Base-by-base conservation (phyloP, 2,888 invertebrate species). In the Drosophila kambysellisi region DNA sequence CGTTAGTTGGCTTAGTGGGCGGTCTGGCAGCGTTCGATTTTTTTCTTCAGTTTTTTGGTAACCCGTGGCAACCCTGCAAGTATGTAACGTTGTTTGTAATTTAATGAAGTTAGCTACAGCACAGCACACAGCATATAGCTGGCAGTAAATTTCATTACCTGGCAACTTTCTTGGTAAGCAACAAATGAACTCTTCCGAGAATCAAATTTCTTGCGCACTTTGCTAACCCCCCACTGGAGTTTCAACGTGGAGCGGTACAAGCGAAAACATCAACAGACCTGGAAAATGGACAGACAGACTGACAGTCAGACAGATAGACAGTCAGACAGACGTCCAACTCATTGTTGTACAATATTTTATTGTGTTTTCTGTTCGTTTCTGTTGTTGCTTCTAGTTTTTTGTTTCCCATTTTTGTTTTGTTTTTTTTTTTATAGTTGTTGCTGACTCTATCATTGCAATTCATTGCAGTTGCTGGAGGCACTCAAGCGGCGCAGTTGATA, bases 101-200 rank as follows among this genome's bases (percentile, higher is more conserved):
- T 86, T 79, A 86, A 86, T 79, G 79, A 83, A 81, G 76, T 81
- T 81, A 70, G 79, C 73, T 76, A 63, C 66, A 75, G 62, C 70
- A 76, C 64, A 61, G 51, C 30, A 50, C 17, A 48, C 8, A 20
- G 20, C 46, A 46, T 25, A 46, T 30, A 17, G 68, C 64, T 65
- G 67, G 73, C 70, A 73, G 79, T 81, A 81, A 79, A 70, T 81
- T 86, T 78, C 81, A 79, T 73, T 79, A 76, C 79, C 73, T 74
- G 73, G 76, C 80, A 83, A 75, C 76, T 79, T 81, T 81, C 73
- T 68, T 61, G 72, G 71, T 74, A 70, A 74, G 61, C 83, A 67
- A 76, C 76, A 87, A 88, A 87, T 82, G 76, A 87, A 82, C 83
- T 88, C 83, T 87, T 86, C 88, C 87, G 71, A 88, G 88, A 87